Percentiles rank a stretch among this genome's conserved stretches.
phyloP scores from a whole-genome alignment of 2,113 vertebrate genomes.

The Eretmochelys imbricata region DNA sequence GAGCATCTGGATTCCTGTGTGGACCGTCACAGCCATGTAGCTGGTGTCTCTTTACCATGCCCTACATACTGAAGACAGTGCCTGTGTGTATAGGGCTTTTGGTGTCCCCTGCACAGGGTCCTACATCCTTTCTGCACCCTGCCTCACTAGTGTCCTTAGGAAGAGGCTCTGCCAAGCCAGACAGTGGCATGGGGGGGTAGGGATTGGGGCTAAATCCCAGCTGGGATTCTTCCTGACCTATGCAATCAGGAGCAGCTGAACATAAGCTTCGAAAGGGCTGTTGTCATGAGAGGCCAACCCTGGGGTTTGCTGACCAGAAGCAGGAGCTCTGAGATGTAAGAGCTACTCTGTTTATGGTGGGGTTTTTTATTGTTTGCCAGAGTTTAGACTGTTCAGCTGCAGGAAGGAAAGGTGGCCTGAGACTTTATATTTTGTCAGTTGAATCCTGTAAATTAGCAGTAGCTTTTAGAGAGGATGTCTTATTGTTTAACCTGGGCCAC shows the following conservation, averaged over 20 bases:
- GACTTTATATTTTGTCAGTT: neutral
- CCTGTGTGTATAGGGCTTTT: neutral
- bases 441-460: neutral
- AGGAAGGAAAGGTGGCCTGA: neutral
- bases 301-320: neutral
- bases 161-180: neutral
- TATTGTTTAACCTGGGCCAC: neutral
- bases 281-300: fast-evolving
- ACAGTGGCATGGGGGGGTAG: neutral
- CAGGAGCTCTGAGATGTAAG: neutral
- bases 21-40: neutral
- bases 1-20: neutral
- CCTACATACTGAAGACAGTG: neutral
- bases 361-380: neutral
- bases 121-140: neutral
- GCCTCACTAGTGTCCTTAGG: neutral
- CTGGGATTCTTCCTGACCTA: neutral
- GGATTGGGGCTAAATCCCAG: neutral
- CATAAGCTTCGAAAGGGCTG: neutral
- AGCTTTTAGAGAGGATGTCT: neutral
- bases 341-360: neutral
- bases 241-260: neutral
- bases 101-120: neutral
- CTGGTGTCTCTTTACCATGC: neutral
- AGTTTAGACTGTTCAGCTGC: neutral